A percentile compares a stretch with the other conserved stretches of the same genome.
phyloP scores from a whole-genome alignment of 2,797 vertebrate genomes.

The Aythya fuligula region DNA sequence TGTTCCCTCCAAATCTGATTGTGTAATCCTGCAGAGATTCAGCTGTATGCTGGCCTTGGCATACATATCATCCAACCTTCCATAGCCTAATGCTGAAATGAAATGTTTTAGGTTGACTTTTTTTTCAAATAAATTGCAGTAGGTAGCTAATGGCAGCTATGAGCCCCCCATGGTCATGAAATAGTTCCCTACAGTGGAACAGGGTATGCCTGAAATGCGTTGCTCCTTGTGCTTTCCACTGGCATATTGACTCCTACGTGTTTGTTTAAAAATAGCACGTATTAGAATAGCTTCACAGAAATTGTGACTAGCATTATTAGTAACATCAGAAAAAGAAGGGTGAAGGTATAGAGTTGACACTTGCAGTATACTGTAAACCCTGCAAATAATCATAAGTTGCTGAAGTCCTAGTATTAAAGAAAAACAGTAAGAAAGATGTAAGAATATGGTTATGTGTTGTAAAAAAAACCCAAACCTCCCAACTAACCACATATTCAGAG shows the following conservation, averaged over 20 bases:
- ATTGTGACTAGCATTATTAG: not conserved
- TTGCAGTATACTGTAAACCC: not conserved
- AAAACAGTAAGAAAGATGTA: not conserved
- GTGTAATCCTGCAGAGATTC: not conserved
- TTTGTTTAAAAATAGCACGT: not conserved
- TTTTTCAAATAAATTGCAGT: not conserved
- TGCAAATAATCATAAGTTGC: not conserved
- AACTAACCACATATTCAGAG: not conserved
- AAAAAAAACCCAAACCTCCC: not conserved
- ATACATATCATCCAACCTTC: not conserved
- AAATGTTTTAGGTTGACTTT: not conserved
- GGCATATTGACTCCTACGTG: not conserved
- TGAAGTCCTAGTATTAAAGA: not conserved
- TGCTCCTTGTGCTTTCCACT: not conserved
- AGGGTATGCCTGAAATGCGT: not conserved
- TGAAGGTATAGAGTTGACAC: not conserved
- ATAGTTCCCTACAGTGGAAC: not conserved
- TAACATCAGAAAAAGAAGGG: not conserved
- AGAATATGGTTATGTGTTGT: not conserved
- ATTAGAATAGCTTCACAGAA: not conserved
- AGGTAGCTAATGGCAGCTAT: not conserved
- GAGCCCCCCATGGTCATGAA: not conserved
- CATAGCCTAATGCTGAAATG: not conserved
- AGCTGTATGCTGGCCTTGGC: not conserved
- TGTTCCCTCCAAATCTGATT: not conserved